Percentiles rank a stretch among this genome's conserved stretches.
These are phyloP conservation scores for Bombus waltoni DNA, from an alignment of 1,140 invertebrate species.

Conservation along the genomic window DNA sequence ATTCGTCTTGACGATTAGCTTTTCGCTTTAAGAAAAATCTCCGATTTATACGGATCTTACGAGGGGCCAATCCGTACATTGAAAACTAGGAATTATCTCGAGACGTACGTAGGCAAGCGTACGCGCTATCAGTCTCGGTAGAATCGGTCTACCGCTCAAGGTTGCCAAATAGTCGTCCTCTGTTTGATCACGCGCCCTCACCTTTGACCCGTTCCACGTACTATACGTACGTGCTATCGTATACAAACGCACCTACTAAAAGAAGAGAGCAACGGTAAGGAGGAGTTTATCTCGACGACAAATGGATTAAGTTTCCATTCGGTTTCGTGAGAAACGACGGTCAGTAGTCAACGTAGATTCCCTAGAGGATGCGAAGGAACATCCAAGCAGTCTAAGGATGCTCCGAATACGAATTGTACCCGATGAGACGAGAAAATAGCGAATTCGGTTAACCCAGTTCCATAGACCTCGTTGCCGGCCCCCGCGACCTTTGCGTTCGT, in stretches of 20 bases:
- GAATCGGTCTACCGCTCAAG: too few relatives aligned
- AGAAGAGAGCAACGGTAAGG: neutral
- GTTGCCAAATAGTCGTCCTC: too few relatives aligned
- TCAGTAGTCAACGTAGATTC: neutral
- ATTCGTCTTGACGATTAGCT: neutral
- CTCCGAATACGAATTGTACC: neutral
- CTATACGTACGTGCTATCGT: too few relatives aligned
- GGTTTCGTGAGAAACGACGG: neutral
- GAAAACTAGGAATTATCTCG: too few relatives aligned
- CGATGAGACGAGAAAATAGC: neutral
- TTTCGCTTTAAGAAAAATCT: neutral
- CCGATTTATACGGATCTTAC: too few relatives aligned
- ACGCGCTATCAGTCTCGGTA: too few relatives aligned
- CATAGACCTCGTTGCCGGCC: slow-evolving; percentile 32
- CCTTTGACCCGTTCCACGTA: neutral
- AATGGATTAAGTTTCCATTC: too few relatives aligned
- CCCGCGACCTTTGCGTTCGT: slow-evolving; percentile 55
- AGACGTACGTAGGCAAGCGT: too few relatives aligned
- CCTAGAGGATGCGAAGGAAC: neutral
- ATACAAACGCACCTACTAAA: neutral
- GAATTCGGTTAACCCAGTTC: slow-evolving; percentile 62
- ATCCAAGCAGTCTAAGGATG: neutral
- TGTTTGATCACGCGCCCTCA: neutral
- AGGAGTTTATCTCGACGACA: neutral
- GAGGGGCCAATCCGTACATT: too few relatives aligned